Base-by-base conservation (phyloP, 2,797 vertebrate species). In the Mastacembelus armatus region DNA sequence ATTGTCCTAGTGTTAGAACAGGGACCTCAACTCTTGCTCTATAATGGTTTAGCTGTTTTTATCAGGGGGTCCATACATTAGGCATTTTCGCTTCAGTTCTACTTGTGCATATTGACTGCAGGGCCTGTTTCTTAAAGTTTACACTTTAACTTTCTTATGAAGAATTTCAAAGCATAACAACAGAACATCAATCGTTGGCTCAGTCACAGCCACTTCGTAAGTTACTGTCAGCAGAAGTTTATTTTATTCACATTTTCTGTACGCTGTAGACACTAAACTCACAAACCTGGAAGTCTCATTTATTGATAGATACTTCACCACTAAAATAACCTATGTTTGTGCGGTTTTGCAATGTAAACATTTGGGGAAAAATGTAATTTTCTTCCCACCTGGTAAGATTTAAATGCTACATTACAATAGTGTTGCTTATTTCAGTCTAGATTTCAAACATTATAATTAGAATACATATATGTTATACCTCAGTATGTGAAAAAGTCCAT, bases 281-380 rank as follows among this genome's bases (percentile, higher is more conserved):
- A 50, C 39, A 33, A 47, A 11, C 49, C 30, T 24, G 21, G 24
- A 21, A 50, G 24, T 43, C 22, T 24, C 16, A 7, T 3, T 67
- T 57, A 27, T 30, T 33, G 29, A 76, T 27, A 56, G 65, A 62
- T 30, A 56, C 71, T 65, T 57, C 44, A 38, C 51, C 10, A 10
- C 45, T 12, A 32, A 49, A 39, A 54, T 24, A 57, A 70, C 54
- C 75, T 77, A 71, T 65, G 65, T 69, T n/a, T 61, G 64, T 61
- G 57, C 59, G n/a, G 15, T 60, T 72, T 50, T 52, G 21, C 22
- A 14, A 24, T 71, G 75, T 85, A 84, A 87, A 87, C 68, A 68
- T 42, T 16, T 21, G 2, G 47, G n/a, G 57, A 57, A 65, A 5
- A 21, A 30, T 19, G 6, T 1, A 49, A 59, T 10, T 47, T 64